Conservation (phyloP, 2,797 vertebrate genomes). For the Naso thynnoides region DNA sequence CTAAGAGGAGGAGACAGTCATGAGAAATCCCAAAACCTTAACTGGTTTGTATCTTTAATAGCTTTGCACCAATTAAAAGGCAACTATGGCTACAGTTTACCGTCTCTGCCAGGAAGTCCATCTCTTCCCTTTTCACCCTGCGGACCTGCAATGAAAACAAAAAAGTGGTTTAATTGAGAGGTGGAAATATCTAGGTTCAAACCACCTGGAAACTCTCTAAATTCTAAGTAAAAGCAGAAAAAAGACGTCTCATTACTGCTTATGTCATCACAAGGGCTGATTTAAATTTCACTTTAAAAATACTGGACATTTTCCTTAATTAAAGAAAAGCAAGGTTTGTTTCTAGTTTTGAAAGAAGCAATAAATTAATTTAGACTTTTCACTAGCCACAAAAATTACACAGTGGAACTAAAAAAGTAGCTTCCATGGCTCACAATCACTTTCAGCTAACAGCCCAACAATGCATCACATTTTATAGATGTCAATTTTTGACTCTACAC, state of each 20-base stretch:
- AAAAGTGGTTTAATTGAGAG: conserved; percentile 42
- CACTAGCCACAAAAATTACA: neutral
- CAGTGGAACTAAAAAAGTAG: neutral
- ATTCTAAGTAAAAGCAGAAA: conserved; percentile 7
- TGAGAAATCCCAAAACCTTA: conserved; percentile 56
- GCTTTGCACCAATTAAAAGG: conserved; percentile 37
- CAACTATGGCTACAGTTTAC: conserved; percentile 64
- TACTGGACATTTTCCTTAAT: neutral
- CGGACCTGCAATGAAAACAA: conserved; percentile 78
- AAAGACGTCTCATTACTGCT: conserved; percentile 4
- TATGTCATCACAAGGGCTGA: neutral
- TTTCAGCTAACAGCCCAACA: neutral
- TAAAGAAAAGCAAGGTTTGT: neutral
- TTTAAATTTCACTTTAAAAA: conserved; percentile 20
- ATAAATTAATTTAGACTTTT: neutral
- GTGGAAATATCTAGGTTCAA: conserved; percentile 17
- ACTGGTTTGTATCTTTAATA: conserved; percentile 40
- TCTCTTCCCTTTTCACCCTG: conserved; percentile 84
- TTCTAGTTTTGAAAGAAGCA: neutral
- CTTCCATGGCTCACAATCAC: neutral
- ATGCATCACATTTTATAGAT: neutral
- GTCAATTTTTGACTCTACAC: neutral
- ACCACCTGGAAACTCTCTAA: conserved; percentile 28
- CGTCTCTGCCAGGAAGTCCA: conserved; percentile 83
- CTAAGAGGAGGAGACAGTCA: conserved; percentile 75